Base-by-base conservation (phyloP, 2,797 vertebrate genomes). In the Meriones psammophilus region DNA sequence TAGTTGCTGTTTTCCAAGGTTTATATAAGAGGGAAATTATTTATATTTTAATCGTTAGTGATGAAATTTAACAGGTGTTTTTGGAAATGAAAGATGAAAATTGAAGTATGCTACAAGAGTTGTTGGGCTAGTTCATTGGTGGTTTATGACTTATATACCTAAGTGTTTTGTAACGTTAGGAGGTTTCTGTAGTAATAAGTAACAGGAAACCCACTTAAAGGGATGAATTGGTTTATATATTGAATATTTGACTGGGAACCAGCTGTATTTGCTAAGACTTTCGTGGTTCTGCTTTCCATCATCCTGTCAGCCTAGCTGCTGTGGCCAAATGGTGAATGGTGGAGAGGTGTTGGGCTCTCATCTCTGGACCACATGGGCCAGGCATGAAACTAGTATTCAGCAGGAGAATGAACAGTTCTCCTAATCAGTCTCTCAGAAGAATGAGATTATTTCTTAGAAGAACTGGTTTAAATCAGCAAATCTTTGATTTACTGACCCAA, bases 31-130 rank as follows among this genome's bases (percentile, higher is more conserved):
- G n/a, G 50, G 33, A 36, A 77, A 74, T 94, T 26, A 42, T 92
- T 92, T 89, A 83, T 50, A 50, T 91, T 66, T 94, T 73, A 81
- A 77, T 84, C 84, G 73, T 96, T 66, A 54, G 36, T n/a, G 86
- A 39, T 77, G 81, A 74, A 68, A 60, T 94, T 95, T 94, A 92
- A 73, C 2, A 36, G n/a, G 46, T 42, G 83, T 28, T 87, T 28
- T 68, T 87, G 28, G 77, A 79, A 80, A 66, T 30, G 66, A 83
- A 68, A 89, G 42, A 17, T 76, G 64, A 78, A 89, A 68, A 60
- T 58, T 84, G 78, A 88, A 68, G 69, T 90, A 33, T 84, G 33
- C 62, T 60, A 0, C 83, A 24, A 28, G 56, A 84, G 46, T 24
- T 58, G 33, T 15, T 71, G 30, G 54, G 54, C 26, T 46, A 79